Conservation (phyloP, 2,888 invertebrate species). For the Thumatha senex region DNA sequence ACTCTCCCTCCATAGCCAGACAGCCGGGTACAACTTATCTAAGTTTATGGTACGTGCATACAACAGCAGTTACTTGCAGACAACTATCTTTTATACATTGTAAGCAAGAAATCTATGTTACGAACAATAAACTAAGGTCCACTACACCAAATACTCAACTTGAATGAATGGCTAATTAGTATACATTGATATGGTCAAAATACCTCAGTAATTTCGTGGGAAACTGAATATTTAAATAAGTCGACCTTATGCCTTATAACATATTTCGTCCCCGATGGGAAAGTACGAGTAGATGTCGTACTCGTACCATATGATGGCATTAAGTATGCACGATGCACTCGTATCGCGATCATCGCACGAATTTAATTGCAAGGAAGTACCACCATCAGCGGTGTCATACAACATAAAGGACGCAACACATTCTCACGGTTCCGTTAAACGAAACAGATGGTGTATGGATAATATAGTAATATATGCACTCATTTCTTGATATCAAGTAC, state of each 20-base stretch:
- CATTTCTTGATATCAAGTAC: neutral
- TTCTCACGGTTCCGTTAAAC: slow-evolving; percentile 64
- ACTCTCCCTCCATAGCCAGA: slow-evolving; percentile 7
- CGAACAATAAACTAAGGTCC: neutral
- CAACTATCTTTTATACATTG: neutral
- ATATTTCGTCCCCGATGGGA: slow-evolving; percentile 56
- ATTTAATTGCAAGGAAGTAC: slow-evolving; percentile 78
- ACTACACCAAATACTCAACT: neutral
- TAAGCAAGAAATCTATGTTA: neutral
- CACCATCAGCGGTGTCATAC: slow-evolving; percentile 64
- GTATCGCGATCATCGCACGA: slow-evolving; percentile 75
- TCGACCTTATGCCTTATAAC: slow-evolving; percentile 26
- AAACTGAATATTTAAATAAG: slow-evolving; percentile 27
- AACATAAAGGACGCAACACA: slow-evolving; percentile 48
- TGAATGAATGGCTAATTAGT: neutral
- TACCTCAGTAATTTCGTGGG: slow-evolving; percentile 17
- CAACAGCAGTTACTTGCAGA: neutral
- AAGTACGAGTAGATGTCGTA: slow-evolving; percentile 49
- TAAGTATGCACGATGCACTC: slow-evolving; percentile 64
- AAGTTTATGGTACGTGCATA: slow-evolving; percentile 11
- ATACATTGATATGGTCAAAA: slow-evolving; percentile 1
- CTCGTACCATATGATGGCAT: slow-evolving; percentile 64
- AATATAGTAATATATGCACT: slow-evolving; percentile 5
- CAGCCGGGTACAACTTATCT: slow-evolving; percentile 31
- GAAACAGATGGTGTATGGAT: slow-evolving; percentile 29